Evolutionary conservation across 2,797 vertebrate genomes (phyloP), one percentile per base, ranked within the genome.

Genomic region (Oryzias sinensis): DNA sequence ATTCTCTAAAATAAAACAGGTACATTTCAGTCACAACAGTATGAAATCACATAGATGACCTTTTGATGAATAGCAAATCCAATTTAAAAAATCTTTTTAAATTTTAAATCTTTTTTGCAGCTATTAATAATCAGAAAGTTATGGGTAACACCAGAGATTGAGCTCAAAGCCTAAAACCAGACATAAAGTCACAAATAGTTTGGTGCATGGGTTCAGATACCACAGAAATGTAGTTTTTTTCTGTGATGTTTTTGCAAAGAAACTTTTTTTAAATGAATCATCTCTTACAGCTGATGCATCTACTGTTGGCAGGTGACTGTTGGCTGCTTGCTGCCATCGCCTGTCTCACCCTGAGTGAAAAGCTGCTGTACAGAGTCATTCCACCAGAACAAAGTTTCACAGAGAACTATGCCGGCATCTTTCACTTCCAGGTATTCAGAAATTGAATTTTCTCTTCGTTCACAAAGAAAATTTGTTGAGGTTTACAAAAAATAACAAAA

Each of bases 261-360:
- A 0, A 33, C 6, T 43, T 11, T 41, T 54, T 17, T 43, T 40
- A 45, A 50, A 64, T 65, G 43, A 43, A 48, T 17, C 16, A 13
- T 42, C 5, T 5, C 5, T 70, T 46, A 45, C 49, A 46, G 40
- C 53, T 78, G 22, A 14, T 76, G 17, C 69, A 54, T 76, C 59
- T 74, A 0, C 65, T 64, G 55, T 50, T 56, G 50, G 58, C 80
- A 93, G 92, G 92, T 48, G 92, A 99, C 86, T 98, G 95, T 84
- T 97, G 95, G 90, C 92, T 99, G 72, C 89, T 99, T 40, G 95
- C 97, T 14, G 97, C 97, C 0, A 98, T 97, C 53, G 95, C 97
- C 62, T 98, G 94, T 66, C 87, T 99, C 85, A 96, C 97, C 0
- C 87, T 98, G 66, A 93, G 93, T 43, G 91, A 95, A 64, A 79